phyloP scores from a whole-genome alignment of 2,113 vertebrate species.

The rat (Rattus norvegicus) region GRCr8 NC_086020.1:24595501-24596000 shows the following conservation, averaged over 20 bases:
- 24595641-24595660: not conserved
- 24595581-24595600: not conserved
- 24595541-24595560: conserved; percentile 21
- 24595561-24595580: not conserved
- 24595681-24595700: not conserved
- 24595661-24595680: not conserved
- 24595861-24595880: not conserved
- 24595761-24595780: not conserved
- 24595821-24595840: not conserved
- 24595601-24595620: not conserved
- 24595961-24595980: not conserved
- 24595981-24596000: not conserved
- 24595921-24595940: not conserved
- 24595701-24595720: not conserved
- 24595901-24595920: not conserved
- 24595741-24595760: not conserved
- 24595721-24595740: not conserved
- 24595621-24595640: not conserved
- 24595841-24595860: not conserved
- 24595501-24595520: not conserved
- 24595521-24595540: not conserved
- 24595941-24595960: not conserved
- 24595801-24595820: not conserved
- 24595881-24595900: not conserved
- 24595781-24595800: not conserved